Conservation (phyloP, 2,888 invertebrate species). For the Nemotelus nigrinus region DNA sequence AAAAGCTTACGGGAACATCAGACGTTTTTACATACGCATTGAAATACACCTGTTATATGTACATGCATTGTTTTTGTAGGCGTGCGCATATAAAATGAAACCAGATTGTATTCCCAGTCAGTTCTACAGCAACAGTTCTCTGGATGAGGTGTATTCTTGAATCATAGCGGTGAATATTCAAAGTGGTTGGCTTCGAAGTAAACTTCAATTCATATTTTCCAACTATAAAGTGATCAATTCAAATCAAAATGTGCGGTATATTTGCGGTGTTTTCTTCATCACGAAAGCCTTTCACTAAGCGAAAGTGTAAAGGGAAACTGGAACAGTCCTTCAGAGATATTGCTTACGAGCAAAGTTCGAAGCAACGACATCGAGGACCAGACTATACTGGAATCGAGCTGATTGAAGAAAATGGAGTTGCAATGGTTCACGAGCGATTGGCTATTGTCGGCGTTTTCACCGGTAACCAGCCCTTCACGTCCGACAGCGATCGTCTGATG, state of each 20-base stretch:
- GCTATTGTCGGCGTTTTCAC: constrained; percentile 60
- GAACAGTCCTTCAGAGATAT: constrained; percentile 59
- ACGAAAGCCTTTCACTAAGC: constrained; percentile 56
- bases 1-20: too few species aligned
- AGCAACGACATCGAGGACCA: constrained; percentile 63
- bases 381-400: constrained; percentile 61
- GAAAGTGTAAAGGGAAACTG: constrained; percentile 53
- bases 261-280: constrained; percentile 62
- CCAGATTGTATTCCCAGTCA: too few species aligned
- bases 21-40: too few species aligned
- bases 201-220: too few species aligned
- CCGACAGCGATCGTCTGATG: constrained; percentile 58
- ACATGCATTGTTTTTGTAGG: too few species aligned
- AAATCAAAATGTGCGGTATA: constrained; percentile 61
- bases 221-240: background rate
- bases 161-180: too few species aligned
- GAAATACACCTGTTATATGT: too few species aligned
- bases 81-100: too few species aligned
- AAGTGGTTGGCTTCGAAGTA: too few species aligned
- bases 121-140: too few species aligned
- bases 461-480: constrained; percentile 62
- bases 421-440: constrained; percentile 61
- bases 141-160: too few species aligned
- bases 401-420: constrained; percentile 59
- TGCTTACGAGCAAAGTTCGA: constrained; percentile 61